Conservation (phyloP, 2,888 invertebrate species). For the Lasioglossum morio region DNA sequence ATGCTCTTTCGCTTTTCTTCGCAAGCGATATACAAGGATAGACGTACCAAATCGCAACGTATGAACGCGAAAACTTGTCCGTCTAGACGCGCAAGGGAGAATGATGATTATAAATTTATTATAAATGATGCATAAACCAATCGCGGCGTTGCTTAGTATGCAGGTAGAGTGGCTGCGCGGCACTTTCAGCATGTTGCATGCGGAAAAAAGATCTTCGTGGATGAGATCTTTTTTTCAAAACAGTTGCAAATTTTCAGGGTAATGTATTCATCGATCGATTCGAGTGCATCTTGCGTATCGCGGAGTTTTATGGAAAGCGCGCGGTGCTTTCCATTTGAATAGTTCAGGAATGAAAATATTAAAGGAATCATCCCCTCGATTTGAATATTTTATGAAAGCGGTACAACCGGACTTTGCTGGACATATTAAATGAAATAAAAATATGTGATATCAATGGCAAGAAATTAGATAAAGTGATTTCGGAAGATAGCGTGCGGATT, state of each 20-base stretch:
- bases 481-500: too few species aligned
- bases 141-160: background rate
- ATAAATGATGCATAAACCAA: conserved; percentile 39
- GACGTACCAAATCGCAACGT: too few species aligned
- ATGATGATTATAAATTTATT: too few species aligned
- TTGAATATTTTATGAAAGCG: too few species aligned
- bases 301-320: background rate
- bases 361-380: background rate
- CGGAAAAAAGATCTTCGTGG: background rate
- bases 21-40: too few species aligned
- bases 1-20: too few species aligned
- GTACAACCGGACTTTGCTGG: too few species aligned
- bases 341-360: background rate
- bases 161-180: background rate
- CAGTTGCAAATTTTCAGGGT: background rate
- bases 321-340: background rate
- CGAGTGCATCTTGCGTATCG: background rate
- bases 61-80: too few species aligned
- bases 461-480: too few species aligned
- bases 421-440: too few species aligned
- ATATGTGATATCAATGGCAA: too few species aligned
- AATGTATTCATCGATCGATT: background rate
- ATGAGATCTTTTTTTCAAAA: background rate
- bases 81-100: too few species aligned
- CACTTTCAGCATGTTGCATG: background rate